phyloP scores from a whole-genome alignment of 2,888 invertebrate species.

The Aspidiotus destructor region DNA sequence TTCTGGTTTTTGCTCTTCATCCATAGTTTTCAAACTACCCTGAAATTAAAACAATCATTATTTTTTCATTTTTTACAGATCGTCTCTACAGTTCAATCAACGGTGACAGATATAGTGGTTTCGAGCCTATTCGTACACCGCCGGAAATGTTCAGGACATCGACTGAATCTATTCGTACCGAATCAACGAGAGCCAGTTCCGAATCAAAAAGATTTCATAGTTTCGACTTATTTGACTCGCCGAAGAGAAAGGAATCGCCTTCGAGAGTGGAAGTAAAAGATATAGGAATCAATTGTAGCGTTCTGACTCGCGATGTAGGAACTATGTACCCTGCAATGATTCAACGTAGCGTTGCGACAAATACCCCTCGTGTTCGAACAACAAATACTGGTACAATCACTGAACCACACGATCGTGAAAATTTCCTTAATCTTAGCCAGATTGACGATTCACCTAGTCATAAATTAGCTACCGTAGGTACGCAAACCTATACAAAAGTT shows the following conservation, averaged over 20 bases:
- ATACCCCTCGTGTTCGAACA: constrained; percentile 33
- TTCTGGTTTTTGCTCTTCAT: not conserved
- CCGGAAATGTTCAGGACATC: constrained; percentile 4
- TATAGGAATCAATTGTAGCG: constrained; percentile 55
- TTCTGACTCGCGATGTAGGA: constrained; percentile 55
- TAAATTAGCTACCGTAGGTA: constrained; percentile 20
- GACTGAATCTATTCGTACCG: not conserved
- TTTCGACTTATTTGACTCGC: not conserved
- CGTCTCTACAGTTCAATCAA: constrained; percentile 1
- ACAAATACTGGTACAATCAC: constrained; percentile 40
- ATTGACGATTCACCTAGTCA: constrained; percentile 13
- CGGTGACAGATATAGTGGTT: constrained; percentile 15
- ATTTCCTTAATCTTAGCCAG: constrained; percentile 11
- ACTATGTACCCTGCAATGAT: constrained; percentile 39
- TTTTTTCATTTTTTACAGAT: not conserved
- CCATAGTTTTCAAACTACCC: not conserved
- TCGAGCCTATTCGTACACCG: not conserved
- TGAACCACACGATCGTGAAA: not conserved
- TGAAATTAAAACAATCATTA: not conserved
- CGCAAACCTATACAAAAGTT: constrained; percentile 23
- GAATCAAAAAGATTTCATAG: not conserved
- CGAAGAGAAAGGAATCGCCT: not conserved
- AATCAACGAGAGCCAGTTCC: not conserved
- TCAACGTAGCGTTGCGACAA: constrained; percentile 21
- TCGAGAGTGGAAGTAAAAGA: constrained; percentile 21